Evolutionary conservation across 2,888 invertebrate species (phyloP).

Genomic region (Lapara coniferarum): DNA sequence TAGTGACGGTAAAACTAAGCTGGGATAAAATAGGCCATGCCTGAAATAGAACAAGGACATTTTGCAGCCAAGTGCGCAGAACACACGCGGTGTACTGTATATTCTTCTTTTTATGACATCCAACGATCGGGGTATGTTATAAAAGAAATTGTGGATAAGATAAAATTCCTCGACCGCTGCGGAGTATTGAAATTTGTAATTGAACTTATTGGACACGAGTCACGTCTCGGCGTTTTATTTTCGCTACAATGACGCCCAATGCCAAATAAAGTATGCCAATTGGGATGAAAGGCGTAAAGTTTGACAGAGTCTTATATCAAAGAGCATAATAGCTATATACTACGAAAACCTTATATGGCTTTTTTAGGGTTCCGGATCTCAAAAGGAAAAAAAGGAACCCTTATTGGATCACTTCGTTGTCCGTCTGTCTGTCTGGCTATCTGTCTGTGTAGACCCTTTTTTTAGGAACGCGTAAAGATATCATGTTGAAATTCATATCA

Average conservation of each 20-base stretch:
- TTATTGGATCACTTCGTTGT: too few species aligned
- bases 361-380: too few species aligned
- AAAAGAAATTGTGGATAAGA: conserved; percentile 10
- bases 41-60: conserved; percentile 18
- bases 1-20: conserved; percentile 15
- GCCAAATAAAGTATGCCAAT: conserved; percentile 41
- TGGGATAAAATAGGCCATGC: conserved; percentile 14
- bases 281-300: conserved; percentile 43
- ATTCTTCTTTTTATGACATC: conserved; percentile 22
- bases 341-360: too few species aligned
- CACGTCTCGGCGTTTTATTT: conserved; percentile 48
- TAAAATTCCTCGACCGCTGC: conserved; percentile 3
- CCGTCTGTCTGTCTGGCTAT: too few species aligned
- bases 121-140: conserved; percentile 6
- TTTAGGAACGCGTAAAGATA: too few species aligned
- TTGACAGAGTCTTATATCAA: conserved; percentile 30
- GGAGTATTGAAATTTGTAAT: conserved; percentile 5
- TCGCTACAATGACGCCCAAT: conserved; percentile 44
- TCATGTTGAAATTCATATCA: too few species aligned
- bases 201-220: conserved; percentile 28
- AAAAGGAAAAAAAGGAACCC: too few species aligned
- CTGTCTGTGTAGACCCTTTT: too few species aligned
- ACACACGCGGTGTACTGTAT: neutral
- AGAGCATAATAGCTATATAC: too few species aligned
- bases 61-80: conserved; percentile 10